phyloP scores from a whole-genome alignment of 2,888 invertebrate genomes.

The Diaperis boleti region DNA sequence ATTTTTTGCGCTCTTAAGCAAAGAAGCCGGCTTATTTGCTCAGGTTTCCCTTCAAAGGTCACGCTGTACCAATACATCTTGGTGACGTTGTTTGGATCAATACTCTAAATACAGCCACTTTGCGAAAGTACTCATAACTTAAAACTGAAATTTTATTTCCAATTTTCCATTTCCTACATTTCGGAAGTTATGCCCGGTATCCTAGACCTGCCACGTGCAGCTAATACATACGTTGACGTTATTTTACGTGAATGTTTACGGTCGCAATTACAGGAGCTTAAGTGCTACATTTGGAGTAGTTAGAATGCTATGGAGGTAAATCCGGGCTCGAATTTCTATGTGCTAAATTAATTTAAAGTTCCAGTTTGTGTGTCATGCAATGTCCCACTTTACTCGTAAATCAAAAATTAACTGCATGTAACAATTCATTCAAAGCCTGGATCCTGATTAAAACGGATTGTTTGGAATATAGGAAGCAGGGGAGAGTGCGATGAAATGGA shows the following conservation, averaged over 20 bases:
- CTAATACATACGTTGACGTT: slow-evolving; percentile 16
- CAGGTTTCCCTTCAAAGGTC: no score
- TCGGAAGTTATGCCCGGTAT: background rate
- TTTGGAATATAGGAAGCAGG: no score
- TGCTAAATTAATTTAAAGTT: slow-evolving; percentile 15
- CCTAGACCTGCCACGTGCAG: slow-evolving; percentile 3
- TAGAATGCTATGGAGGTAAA: slow-evolving; percentile 19
- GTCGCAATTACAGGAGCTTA: slow-evolving; percentile 6
- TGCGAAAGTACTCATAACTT: background rate
- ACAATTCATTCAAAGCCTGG: no score
- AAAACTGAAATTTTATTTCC: background rate
- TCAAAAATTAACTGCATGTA: slow-evolving; percentile 8
- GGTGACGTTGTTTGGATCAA: background rate
- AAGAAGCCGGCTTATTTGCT: no score
- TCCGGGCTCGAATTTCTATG: slow-evolving; percentile 7
- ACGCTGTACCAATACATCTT: background rate
- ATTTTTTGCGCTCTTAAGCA: no score
- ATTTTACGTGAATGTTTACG: slow-evolving; percentile 14
- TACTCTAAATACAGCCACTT: background rate
- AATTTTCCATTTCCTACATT: slow-evolving; percentile 1
- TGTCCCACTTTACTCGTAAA: background rate
- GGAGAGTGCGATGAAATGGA: no score
- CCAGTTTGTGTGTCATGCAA: background rate
- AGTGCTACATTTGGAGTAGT: slow-evolving; percentile 10
- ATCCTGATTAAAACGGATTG: background rate